Evolutionary conservation across 1,140 invertebrate genomes (phyloP).

Genomic region (Aphaenogaster ashmeadi): DNA sequence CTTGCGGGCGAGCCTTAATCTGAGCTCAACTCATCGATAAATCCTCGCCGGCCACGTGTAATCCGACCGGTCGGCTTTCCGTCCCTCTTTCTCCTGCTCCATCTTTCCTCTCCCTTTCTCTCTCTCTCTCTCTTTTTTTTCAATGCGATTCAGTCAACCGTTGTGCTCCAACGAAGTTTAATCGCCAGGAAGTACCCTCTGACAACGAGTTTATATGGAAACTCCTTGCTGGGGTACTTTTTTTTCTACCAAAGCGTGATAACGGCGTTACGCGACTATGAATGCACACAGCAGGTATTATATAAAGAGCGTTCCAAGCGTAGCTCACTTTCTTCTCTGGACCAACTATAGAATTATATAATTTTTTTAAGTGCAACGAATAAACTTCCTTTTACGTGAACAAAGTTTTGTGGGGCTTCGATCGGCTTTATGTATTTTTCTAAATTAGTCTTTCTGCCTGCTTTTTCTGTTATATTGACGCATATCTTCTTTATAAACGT

Average conservation of each 20-base stretch:
- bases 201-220: slow-evolving; percentile 62
- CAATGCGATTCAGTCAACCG: slow-evolving; percentile 65
- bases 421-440: neutral
- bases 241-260: slow-evolving; percentile 29
- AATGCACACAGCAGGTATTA: slow-evolving; percentile 13
- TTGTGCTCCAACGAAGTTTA: slow-evolving; percentile 68
- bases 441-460: neutral
- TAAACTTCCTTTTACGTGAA: neutral
- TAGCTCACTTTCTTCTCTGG: neutral
- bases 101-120: slow-evolving; percentile 18
- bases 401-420: neutral
- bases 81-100: neutral
- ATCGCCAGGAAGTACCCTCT: slow-evolving; percentile 73
- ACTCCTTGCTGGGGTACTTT: slow-evolving; percentile 55
- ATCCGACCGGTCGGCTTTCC: slow-evolving; percentile 18
- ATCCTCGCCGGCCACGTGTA: slow-evolving; percentile 54
- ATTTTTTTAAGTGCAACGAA: slow-evolving; percentile 1
- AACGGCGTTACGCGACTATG: slow-evolving; percentile 16
- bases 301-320: slow-evolving; percentile 8
- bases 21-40: slow-evolving; percentile 72
- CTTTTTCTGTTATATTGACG: neutral
- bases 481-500: neutral
- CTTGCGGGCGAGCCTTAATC: slow-evolving; percentile 64
- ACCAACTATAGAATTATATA: neutral
- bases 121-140: slow-evolving; percentile 59